These are phyloP conservation scores for Eristalis arbustorum DNA, from an alignment of 2,888 invertebrate genomes.

Conservation along the genomic window DNA sequence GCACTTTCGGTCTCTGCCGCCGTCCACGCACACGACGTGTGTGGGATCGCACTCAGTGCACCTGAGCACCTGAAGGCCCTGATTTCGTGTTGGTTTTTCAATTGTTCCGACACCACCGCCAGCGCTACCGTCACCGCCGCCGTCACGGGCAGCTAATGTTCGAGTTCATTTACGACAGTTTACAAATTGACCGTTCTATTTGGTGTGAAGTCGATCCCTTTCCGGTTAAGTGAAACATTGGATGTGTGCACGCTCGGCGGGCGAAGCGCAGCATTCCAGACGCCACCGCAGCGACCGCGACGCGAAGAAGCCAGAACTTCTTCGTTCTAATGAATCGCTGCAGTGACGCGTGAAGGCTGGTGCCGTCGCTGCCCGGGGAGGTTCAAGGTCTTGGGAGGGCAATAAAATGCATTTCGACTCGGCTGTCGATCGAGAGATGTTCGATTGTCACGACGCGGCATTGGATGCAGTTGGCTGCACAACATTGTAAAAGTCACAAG, in stretches of 20 bases:
- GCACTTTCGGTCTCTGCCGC: background rate
- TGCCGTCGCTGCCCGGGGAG: background rate
- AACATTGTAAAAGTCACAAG: too few species aligned
- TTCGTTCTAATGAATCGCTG: background rate
- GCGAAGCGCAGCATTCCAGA: background rate
- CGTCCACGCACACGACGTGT: conserved; percentile 31
- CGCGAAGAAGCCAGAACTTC: background rate
- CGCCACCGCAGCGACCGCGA: background rate
- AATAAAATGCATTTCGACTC: background rate
- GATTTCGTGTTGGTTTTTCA: conserved; percentile 39
- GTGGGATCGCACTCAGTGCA: conserved; percentile 47
- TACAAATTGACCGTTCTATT: conserved; percentile 48
- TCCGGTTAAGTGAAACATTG: conserved; percentile 6
- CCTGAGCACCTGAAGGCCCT: conserved; percentile 24
- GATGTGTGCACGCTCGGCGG: conserved; percentile 4
- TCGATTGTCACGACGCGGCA: background rate
- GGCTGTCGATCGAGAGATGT: background rate
- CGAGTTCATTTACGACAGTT: conserved; percentile 35
- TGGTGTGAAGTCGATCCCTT: conserved; percentile 24
- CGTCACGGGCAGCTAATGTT: conserved; percentile 16
- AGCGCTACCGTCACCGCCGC: background rate
- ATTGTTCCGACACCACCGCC: background rate
- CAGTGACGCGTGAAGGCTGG: background rate
- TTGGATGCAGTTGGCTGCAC: background rate
- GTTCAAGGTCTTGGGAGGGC: background rate